Percentiles rank a stretch among this genome's conserved stretches.
These are phyloP conservation scores for Chionodraco myersi DNA, from an alignment of 2,113 vertebrate species.

Conservation along the genomic window DNA sequence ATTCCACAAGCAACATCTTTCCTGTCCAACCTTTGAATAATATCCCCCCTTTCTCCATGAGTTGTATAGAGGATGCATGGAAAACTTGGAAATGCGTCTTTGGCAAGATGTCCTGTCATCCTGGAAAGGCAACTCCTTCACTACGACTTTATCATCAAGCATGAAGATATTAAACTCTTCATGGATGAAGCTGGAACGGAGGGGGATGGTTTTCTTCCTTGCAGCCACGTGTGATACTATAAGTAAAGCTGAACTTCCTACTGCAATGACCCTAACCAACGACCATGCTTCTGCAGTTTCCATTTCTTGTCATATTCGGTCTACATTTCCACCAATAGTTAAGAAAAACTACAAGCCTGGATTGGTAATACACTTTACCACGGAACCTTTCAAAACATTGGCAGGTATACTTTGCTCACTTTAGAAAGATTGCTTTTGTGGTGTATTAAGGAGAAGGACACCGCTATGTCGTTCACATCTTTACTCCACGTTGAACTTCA, in stretches of 20 bases:
- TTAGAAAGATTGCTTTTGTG: neutral
- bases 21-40: neutral
- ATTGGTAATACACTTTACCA: conserved; percentile 36
- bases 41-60: neutral
- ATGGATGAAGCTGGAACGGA: no score
- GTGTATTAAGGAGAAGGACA: neutral
- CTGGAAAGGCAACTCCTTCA: neutral
- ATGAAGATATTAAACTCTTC: no score
- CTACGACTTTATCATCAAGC: no score
- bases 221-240: conserved; percentile 37
- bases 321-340: conserved; percentile 46
- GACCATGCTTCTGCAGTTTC: conserved; percentile 48
- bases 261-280: conserved; percentile 9
- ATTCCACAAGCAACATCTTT: neutral
- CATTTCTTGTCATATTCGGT: conserved; percentile 46
- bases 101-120: neutral
- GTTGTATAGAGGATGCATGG: neutral
- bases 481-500: neutral
- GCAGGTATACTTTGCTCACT: neutral
- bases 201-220: neutral
- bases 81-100: neutral
- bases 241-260: conserved; percentile 54
- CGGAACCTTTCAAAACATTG: neutral
- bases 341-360: conserved; percentile 18
- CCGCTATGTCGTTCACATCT: neutral